A percentile compares a stretch with the other conserved stretches of the same genome.
Conservation (phyloP, 2,113 vertebrate species). For the Okapia johnstoni region DNA sequence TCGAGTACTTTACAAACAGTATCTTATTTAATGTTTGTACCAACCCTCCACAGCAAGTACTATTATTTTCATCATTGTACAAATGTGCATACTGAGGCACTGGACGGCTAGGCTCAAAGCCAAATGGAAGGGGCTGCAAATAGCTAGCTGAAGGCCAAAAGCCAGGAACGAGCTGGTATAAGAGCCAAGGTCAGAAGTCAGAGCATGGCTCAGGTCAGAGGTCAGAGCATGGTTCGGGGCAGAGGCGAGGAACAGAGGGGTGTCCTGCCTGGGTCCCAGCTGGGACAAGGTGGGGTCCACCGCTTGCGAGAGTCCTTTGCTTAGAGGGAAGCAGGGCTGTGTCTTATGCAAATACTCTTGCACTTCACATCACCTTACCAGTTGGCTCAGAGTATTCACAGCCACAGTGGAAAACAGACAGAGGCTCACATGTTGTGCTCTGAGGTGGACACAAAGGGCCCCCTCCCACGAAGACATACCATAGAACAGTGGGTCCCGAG, state of each 20-base stretch:
- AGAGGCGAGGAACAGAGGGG: not conserved
- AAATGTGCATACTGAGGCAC: not conserved
- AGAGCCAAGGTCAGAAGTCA: not conserved
- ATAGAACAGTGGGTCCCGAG: constrained; percentile 91
- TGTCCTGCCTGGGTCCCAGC: not conserved
- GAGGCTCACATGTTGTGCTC: not conserved
- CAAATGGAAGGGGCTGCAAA: not conserved
- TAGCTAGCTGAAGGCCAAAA: not conserved
- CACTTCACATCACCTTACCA: not conserved
- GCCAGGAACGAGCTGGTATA: not conserved
- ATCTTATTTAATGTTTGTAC: not conserved
- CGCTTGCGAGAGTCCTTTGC: not conserved
- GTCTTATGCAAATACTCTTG: not conserved
- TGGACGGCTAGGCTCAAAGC: accelerated
- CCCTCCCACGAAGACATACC: constrained; percentile 77
- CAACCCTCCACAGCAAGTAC: not conserved
- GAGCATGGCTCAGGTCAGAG: not conserved
- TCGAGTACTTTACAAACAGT: not conserved
- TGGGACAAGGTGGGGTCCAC: not conserved
- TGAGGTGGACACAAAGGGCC: not conserved
- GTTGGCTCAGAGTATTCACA: not conserved
- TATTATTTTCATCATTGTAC: not conserved
- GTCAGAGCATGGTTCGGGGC: not conserved
- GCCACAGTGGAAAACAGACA: not conserved
- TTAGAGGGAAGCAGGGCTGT: not conserved